These are phyloP conservation scores for Thamnaconus septentrionalis DNA, from an alignment of 2,113 vertebrate species.

Conservation along the genomic window DNA sequence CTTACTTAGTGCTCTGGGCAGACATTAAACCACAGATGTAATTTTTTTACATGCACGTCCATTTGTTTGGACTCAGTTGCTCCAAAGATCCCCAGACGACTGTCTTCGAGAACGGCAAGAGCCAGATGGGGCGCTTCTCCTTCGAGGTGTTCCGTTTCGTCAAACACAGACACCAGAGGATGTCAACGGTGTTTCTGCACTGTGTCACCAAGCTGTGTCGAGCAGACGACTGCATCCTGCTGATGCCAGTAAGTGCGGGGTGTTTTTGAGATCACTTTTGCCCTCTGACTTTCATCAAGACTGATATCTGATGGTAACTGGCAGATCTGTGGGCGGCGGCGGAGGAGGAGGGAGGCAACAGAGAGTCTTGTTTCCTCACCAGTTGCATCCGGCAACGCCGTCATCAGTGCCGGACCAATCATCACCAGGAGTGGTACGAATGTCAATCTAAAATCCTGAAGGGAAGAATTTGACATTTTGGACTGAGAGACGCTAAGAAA, in stretches of 20 bases:
- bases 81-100: conserved; percentile 96
- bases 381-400: conserved; percentile 80
- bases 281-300: not conserved
- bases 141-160: conserved; percentile 98
- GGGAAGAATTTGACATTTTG: too few species aligned
- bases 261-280: not conserved
- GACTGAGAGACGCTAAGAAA: too few species aligned
- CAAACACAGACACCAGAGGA: conserved; percentile 97
- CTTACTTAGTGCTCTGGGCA: not conserved
- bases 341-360: conserved; percentile 77
- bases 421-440: conserved; percentile 89
- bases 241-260: conserved; percentile 84
- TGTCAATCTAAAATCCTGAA: not conserved
- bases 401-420: conserved; percentile 94
- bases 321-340: conserved; percentile 88
- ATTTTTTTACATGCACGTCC: conserved; percentile 3
- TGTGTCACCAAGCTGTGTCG: conserved; percentile 94
- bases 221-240: conserved; percentile 88
- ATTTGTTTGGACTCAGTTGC: conserved; percentile 74
- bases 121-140: conserved; percentile 93
- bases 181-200: conserved; percentile 95
- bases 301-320: conserved; percentile 28
- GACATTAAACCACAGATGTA: not conserved
- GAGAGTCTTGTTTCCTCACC: conserved; percentile 34
- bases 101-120: conserved; percentile 92